phyloP scores from a whole-genome alignment of 2,113 vertebrate species.

The Athene cunicularia region DNA sequence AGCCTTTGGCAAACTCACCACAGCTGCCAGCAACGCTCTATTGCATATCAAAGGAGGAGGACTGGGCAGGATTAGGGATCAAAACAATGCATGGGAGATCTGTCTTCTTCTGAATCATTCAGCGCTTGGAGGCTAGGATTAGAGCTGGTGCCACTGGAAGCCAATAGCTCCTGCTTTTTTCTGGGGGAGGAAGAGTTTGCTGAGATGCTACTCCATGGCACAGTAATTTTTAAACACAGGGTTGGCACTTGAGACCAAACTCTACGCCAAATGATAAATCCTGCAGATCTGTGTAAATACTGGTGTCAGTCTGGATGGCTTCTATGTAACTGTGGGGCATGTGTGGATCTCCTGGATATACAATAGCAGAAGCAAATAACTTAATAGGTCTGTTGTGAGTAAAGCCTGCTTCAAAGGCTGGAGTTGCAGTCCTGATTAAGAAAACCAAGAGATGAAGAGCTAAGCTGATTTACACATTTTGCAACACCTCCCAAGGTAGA shows the following conservation, averaged over 20 bases:
- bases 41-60: slow-evolving; percentile 16
- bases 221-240: background rate
- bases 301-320: slow-evolving; percentile 42
- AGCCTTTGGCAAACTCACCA: background rate
- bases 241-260: slow-evolving; percentile 16
- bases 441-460: slow-evolving; percentile 36
- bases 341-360: slow-evolving; percentile 47
- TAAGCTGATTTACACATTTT: slow-evolving; percentile 50
- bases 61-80: slow-evolving; percentile 11
- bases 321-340: slow-evolving; percentile 60
- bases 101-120: slow-evolving; percentile 40
- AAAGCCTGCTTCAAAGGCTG: slow-evolving; percentile 58
- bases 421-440: slow-evolving; percentile 46
- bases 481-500: slow-evolving; percentile 40
- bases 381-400: slow-evolving; percentile 62
- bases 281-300: slow-evolving; percentile 23
- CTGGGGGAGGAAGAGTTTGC: background rate
- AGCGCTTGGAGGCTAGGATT: slow-evolving; percentile 1
- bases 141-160: slow-evolving; percentile 24
- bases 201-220: background rate
- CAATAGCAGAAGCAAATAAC: slow-evolving; percentile 60
- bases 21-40: background rate
- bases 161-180: background rate
- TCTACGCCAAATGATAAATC: slow-evolving; percentile 21
- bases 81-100: background rate